Percentiles rank a stretch among this genome's conserved stretches.
Conservation (phyloP, 53 echinoderm and acorn worm species). For the Zoroaster sp. region DNA sequence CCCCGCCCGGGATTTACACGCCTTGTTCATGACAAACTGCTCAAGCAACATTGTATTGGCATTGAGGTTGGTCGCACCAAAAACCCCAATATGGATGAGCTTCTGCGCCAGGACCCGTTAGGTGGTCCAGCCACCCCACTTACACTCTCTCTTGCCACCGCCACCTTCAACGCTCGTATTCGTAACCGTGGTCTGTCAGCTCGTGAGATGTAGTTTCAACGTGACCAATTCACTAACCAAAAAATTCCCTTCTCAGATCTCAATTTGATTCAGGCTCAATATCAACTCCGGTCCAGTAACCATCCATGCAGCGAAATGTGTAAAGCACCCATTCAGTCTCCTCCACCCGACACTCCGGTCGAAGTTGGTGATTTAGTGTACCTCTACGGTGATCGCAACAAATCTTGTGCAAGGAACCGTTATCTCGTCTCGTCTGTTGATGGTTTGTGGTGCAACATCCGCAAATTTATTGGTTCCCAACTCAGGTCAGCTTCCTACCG, state of each 20-base stretch:
- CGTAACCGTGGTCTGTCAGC: conserved; percentile 17
- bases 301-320: conserved; percentile 50
- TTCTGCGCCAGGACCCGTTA: neutral
- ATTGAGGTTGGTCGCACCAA: no score
- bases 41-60: no score
- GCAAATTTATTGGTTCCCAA: conserved; percentile 63
- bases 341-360: neutral
- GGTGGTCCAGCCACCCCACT: neutral
- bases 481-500: conserved; percentile 54
- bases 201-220: conserved; percentile 50
- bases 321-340: conserved; percentile 1
- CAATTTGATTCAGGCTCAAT: no score
- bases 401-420: conserved; percentile 32
- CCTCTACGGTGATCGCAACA: conserved; percentile 21
- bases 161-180: neutral
- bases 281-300: conserved; percentile 33
- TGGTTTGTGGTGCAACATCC: conserved; percentile 51
- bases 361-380: conserved; percentile 57
- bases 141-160: conserved; percentile 17
- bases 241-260: conserved; percentile 57
- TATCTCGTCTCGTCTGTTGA: conserved; percentile 54
- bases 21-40: neutral
- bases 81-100: no score
- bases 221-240: conserved; percentile 56
- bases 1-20: conserved; percentile 49